Evolutionary conservation across 2,888 invertebrate genomes (phyloP), one percentile per base, ranked within the genome.

Genomic region (Smittia sp.): DNA sequence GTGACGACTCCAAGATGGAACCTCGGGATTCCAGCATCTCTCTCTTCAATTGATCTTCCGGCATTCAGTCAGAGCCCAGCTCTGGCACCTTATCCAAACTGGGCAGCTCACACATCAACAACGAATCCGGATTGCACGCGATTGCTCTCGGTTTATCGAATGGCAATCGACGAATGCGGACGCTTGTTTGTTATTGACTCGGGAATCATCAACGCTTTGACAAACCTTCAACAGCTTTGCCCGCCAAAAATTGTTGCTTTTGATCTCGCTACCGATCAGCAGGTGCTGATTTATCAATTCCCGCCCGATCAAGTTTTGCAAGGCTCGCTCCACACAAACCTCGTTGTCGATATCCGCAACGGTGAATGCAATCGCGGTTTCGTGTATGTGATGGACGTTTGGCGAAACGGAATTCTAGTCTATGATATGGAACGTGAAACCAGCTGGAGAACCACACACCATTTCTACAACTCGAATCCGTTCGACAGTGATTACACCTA

Each of bases 171-270:
- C 79, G 83, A 85, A 0, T 93, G 93, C 76, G 88, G 89, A 66
- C 86, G 92, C 46, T 83, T 93, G 2, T 93, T 93, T 93, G 86
- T 92, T 0, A 82, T 93, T 74, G 93, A 93, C 80, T 90, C 92
- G 0, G 93, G 93, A 0, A 88, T 90, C 78, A 86, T 90, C 1
- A 87, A 92, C 77, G 85, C 88, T 0, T 88, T 88, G 15, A 86
- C 86, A n/a, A 83, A 83, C 70, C 85, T 90, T 0, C 86, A 86
- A 75, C 90, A 90, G 79, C 80, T 89, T 18, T 91, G 92, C 77
- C 89, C 90, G 0, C 92, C 92, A 0, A 88, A 90, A 76, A 85
- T 93, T 67, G 84, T 89, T 4, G 86, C 91, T 7, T 92, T 90
- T 78, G 89, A 93, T 78, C 82, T 93, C 24, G 79, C 82, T 24